Percentiles rank a stretch among this genome's conserved stretches.
phyloP scores from a whole-genome alignment of 2,888 invertebrate genomes.

The Cyrtodaria siliqua region DNA sequence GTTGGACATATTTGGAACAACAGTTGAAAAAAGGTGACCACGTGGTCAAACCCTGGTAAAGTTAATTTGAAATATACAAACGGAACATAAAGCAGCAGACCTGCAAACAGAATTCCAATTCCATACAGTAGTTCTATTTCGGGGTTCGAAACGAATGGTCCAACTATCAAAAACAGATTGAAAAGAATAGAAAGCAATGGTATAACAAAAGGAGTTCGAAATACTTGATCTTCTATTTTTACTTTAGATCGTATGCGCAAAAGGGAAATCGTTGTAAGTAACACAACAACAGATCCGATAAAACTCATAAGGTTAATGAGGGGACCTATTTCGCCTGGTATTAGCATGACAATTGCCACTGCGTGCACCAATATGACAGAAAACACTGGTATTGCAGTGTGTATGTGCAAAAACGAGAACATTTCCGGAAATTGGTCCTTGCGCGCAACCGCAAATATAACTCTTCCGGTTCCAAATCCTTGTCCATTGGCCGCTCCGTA shows the following conservation, averaged over 20 bases:
- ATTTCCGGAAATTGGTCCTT: conserved; percentile 47
- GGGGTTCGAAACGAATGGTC: conserved; percentile 52
- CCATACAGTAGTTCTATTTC: conserved; percentile 60
- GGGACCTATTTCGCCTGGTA: conserved; percentile 15
- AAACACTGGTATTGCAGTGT: conserved; percentile 27
- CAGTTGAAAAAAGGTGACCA: conserved; percentile 34
- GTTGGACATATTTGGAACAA: conserved; percentile 35
- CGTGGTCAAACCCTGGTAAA: conserved; percentile 25
- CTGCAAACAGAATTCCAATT: conserved; percentile 30
- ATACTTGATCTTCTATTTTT: conserved; percentile 6
- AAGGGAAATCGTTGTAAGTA: not conserved
- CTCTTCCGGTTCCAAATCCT: conserved; percentile 26
- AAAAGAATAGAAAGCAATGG: conserved; percentile 38
- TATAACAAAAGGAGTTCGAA: conserved; percentile 41
- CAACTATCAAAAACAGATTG: conserved; percentile 52
- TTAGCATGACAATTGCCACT: conserved; percentile 12
- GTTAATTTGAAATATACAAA: conserved; percentile 48
- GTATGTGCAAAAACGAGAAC: conserved; percentile 40
- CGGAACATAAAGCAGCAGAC: conserved; percentile 52
- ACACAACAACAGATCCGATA: not conserved
- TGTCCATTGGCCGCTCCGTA: conserved; percentile 40
- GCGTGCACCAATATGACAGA: conserved; percentile 4
- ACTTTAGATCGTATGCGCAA: conserved; percentile 3
- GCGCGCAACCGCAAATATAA: conserved; percentile 51
- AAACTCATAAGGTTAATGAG: conserved; percentile 23